These are phyloP conservation scores for Barnardius zonarius DNA, from an alignment of 2,113 vertebrate genomes.

Conservation along the genomic window DNA sequence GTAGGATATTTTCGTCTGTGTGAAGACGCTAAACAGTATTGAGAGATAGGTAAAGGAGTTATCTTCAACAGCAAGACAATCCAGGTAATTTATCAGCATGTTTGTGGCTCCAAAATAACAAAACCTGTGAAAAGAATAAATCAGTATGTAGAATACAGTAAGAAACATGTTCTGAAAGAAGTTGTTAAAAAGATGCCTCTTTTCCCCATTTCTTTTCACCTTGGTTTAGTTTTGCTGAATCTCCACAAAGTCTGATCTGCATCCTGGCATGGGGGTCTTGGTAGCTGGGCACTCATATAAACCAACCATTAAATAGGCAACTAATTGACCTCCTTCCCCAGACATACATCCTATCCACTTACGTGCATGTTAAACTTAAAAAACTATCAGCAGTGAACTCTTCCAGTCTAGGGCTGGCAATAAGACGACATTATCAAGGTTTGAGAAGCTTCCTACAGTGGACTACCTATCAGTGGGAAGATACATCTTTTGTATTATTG, in stretches of 20 bases:
- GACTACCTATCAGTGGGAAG: neutral
- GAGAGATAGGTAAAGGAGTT: neutral
- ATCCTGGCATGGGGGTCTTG: neutral
- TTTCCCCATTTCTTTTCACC: neutral
- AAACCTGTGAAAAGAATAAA: neutral
- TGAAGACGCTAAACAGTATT: neutral
- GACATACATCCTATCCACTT: neutral
- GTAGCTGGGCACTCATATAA: neutral
- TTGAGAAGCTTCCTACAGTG: neutral
- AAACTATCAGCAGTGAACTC: neutral
- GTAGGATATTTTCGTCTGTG: neutral
- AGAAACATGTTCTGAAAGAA: neutral
- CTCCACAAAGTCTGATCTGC: neutral
- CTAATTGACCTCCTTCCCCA: neutral
- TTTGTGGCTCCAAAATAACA: neutral
- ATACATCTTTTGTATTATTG: neutral
- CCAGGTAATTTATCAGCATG: neutral
- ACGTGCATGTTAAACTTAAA: neutral
- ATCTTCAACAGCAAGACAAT: neutral
- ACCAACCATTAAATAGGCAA: fast-evolving
- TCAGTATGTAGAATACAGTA: neutral
- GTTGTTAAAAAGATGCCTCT: neutral
- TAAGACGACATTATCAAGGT: neutral
- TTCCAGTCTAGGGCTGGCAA: neutral
- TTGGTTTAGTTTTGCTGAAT: neutral